Evolutionary conservation across 2,113 vertebrate genomes (phyloP).

Genomic region (Bos indicus): DNA sequence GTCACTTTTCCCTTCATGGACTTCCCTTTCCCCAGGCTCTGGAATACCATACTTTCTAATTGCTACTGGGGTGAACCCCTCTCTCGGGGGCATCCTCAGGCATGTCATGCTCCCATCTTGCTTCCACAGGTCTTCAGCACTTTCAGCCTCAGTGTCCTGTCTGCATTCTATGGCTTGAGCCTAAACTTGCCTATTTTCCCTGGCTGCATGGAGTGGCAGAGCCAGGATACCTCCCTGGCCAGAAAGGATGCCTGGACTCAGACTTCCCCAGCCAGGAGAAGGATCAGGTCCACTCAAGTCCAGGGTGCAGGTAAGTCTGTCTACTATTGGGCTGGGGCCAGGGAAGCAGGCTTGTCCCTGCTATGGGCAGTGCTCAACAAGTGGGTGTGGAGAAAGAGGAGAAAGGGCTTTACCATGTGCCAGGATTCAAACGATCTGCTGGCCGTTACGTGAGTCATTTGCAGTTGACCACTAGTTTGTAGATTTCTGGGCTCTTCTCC

Average conservation of each 20-base stretch:
- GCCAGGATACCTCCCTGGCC: not conserved
- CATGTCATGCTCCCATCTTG: not conserved
- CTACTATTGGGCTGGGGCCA: not conserved
- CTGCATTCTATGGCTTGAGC: not conserved
- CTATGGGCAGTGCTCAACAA: not conserved
- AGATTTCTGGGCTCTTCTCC: not conserved
- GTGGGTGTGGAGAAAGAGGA: not conserved
- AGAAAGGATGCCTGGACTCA: constrained; percentile 46
- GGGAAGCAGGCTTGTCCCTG: not conserved
- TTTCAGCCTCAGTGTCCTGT: not conserved
- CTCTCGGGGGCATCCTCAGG: not conserved
- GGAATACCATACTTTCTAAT: not conserved
- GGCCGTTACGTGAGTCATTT: not conserved
- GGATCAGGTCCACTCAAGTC: not conserved
- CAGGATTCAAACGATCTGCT: not conserved
- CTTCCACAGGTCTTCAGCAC: not conserved
- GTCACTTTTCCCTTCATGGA: not conserved
- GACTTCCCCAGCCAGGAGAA: constrained; percentile 13
- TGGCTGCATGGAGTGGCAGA: not conserved
- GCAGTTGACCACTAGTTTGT: not conserved
- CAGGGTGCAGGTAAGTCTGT: constrained; percentile 15
- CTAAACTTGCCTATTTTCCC: not conserved
- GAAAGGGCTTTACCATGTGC: not conserved
- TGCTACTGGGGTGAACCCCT: not conserved
- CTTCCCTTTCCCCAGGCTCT: not conserved